Evolutionary conservation across 2,888 invertebrate genomes (phyloP).

Genomic region (Thecocarcelia acutangulata): DNA sequence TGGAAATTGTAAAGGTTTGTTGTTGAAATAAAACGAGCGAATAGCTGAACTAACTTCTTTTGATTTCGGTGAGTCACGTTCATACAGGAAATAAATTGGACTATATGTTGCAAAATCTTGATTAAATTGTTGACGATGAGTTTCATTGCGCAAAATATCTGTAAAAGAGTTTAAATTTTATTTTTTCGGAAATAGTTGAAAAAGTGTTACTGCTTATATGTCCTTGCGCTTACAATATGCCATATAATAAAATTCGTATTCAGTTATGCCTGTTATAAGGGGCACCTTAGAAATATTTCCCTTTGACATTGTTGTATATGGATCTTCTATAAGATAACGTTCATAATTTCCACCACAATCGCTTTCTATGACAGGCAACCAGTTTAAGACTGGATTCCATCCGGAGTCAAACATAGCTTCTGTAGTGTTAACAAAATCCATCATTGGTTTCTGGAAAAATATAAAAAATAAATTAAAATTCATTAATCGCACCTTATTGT

Average conservation of each 20-base stretch:
- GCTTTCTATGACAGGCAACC: slow-evolving; percentile 85
- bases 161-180: slow-evolving; percentile 37
- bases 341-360: slow-evolving; percentile 84
- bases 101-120: slow-evolving; percentile 74
- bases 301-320: slow-evolving; percentile 82
- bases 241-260: slow-evolving; percentile 85
- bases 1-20: slow-evolving; percentile 66
- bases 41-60: slow-evolving; percentile 73
- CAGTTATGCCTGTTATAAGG: slow-evolving; percentile 85
- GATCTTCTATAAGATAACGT: slow-evolving; percentile 84
- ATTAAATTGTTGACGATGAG: slow-evolving; percentile 76
- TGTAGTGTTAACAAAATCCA: slow-evolving; percentile 74
- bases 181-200: neutral
- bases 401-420: slow-evolving; percentile 77
- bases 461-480: neutral
- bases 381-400: slow-evolving; percentile 80
- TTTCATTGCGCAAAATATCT: slow-evolving; percentile 83
- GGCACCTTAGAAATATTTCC: slow-evolving; percentile 85
- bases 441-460: slow-evolving; percentile 72
- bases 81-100: slow-evolving; percentile 80
- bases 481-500: neutral
- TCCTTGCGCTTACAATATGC: slow-evolving; percentile 80
- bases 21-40: slow-evolving; percentile 73
- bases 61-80: slow-evolving; percentile 77
- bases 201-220: neutral